Evolutionary conservation across 2,797 vertebrate genomes (phyloP), one percentile per base, ranked within the genome.

Genomic region (Oophaga sylvatica): DNA sequence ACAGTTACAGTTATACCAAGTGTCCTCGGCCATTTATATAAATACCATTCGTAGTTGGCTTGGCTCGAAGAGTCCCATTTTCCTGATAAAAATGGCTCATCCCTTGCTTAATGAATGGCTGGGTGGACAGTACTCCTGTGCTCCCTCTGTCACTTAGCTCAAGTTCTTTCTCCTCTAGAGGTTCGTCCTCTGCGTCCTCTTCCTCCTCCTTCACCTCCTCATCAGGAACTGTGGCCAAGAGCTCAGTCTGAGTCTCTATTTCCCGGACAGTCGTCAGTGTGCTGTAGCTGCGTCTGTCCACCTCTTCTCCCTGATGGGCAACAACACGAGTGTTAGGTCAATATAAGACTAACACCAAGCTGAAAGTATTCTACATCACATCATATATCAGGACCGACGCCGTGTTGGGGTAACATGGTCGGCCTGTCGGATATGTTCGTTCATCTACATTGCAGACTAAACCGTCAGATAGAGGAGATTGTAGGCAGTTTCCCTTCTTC

Each of bases 201-300:
- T 35, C 83, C 70, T 75, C 86, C 91, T 91, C 17, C 93, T 63
- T 89, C 2, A 78, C 63, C 12, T 89, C 88, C 68, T 89, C 88
- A 76, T n/a, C 95, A 91, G 90, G 95, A 90, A 81, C 95, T 87
- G 87, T 90, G 0, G 88, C 90, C 16, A 96, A 94, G 16, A 95
- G 93, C 83, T 98, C 97, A 0, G 93, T 99, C 96, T 89, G 94
- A 0, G 59, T 95, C 89, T 90, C 94, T 0, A 94, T 95, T 90
- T 95, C 95, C 71, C 96, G 91, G 67, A 96, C 95, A 0, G 96
- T 96, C 0, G 97, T 97, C 86, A 97, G 90, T 0, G 97, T 97
- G 22, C 97, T 98, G 88, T 95, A 96, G 80, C 97, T 98, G 90
- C 94, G 94, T 0, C 94, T 93, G 13, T 95, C 95, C 0, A 92